A percentile compares a stretch with the other conserved stretches of the same genome.
Evolutionary conservation across 2,797 vertebrate genomes (phyloP).

Genomic region (Acanthurus leucopareius): DNA sequence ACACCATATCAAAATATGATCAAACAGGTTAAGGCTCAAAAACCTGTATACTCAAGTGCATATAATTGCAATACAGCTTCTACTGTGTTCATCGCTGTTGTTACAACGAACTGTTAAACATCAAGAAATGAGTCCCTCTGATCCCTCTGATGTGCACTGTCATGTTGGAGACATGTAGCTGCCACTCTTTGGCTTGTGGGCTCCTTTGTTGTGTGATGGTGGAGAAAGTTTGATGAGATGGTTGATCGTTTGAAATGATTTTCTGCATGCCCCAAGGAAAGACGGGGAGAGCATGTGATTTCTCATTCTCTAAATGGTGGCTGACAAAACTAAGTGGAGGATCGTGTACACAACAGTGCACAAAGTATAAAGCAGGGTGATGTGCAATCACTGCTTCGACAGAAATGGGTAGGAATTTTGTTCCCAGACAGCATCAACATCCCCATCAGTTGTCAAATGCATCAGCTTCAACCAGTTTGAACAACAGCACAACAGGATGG

Average conservation of each 20-base stretch:
- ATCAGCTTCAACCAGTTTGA: conserved; percentile 10
- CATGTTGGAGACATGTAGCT: conserved; percentile 35
- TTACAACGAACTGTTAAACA: conserved; percentile 1
- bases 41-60: too few species aligned
- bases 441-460: neutral
- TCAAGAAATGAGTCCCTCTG: conserved; percentile 36
- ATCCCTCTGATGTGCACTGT: conserved; percentile 46
- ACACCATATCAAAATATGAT: too few species aligned
- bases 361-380: neutral
- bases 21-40: too few species aligned
- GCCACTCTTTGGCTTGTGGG: neutral
- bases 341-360: neutral
- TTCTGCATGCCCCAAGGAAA: conserved; percentile 6
- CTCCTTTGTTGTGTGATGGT: conserved; percentile 32
- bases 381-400: conserved; percentile 2
- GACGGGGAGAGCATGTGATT: conserved; percentile 7
- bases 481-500: conserved; percentile 1
- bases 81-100: neutral
- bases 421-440: neutral
- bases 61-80: neutral
- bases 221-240: conserved; percentile 25
- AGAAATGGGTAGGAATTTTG: neutral
- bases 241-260: conserved; percentile 21
- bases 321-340: conserved; percentile 23
- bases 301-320: conserved; percentile 6